Base-by-base conservation (phyloP, 1,140 invertebrate species). In the Anadara kagoshimensis region DNA sequence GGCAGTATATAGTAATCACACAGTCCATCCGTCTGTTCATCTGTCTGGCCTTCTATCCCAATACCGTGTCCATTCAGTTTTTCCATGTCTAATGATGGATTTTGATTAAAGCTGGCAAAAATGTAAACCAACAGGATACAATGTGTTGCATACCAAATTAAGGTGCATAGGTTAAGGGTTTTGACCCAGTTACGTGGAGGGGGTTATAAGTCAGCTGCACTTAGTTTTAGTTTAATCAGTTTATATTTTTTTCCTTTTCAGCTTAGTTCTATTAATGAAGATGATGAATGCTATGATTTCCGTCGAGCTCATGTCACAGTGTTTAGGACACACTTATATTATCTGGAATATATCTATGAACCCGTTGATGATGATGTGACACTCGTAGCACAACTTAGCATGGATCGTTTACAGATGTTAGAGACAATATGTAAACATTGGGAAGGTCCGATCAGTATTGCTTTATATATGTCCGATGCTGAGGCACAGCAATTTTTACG, bases 381-480 rank as follows among this genome's bases (percentile, higher is more conserved):
- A 4, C 91, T 97, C 26, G 94, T 96, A 0, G 93, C 95, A 36
- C 96, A 98, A 84, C 91, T 97, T 58, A 97, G 95, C 44, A 95
- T 94, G 91, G 96, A 98, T 83, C 90, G 96, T 56, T 88, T 97
- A 51, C 94, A 94, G 88, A 94, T 97, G 90, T 90, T 98, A 47
- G 95, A 97, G 90, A 92, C 94, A 67, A 90, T 98, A 22, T 94
- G 93, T 61, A 93, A 94, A 83, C 93, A 96, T 90, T 97, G 96
- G 96, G 93, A 90, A 91, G 96, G 96, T 61, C 95, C 96, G 0
- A 93, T 97, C 72, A 96, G 95, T 88, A 90, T 97, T 51, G 94
- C 95, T 0, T 90, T 98, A 49, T 97, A 97, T 85, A 92, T 97
- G 83, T 95, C 94, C 1, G 96, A 98, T 88, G 93, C 94, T 11